phyloP scores from a whole-genome alignment of 2,113 vertebrate genomes.

The Cranoglanis bouderius region DNA sequence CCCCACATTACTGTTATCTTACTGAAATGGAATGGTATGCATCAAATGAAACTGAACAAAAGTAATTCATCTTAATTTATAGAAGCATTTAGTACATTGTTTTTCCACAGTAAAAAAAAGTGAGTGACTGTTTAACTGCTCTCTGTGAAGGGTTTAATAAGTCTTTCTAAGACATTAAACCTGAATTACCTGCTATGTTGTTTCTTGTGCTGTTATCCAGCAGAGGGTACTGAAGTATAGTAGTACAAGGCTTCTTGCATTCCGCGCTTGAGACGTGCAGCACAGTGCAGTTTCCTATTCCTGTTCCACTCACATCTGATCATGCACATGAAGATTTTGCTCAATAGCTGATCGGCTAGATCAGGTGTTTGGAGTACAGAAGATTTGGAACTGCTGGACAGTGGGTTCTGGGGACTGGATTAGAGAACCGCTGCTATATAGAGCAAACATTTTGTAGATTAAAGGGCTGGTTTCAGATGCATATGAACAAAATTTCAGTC shows the following conservation, averaged over 20 bases:
- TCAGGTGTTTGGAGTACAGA: not conserved
- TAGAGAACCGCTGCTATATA: not conserved
- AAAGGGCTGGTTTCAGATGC: not conserved
- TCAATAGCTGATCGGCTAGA: not conserved
- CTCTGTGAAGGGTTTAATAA: not conserved
- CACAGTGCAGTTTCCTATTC: not conserved
- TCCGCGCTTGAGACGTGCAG: not conserved
- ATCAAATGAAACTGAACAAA: not conserved
- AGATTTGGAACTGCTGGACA: not conserved
- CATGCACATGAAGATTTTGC: not conserved
- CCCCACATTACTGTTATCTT: no score
- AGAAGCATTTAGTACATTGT: not conserved
- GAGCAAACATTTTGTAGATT: not conserved
- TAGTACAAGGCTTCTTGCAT: constrained; percentile 34
- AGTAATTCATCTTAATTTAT: not conserved
- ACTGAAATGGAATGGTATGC: not conserved
- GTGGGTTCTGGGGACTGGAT: not conserved
- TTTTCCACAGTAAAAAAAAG: not conserved
- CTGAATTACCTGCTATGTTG: not conserved
- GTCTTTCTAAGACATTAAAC: not conserved
- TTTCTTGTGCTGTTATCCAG: constrained; percentile 51
- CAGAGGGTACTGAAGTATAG: constrained; percentile 66
- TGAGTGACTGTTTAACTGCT: not conserved
- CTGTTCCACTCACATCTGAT: not conserved
- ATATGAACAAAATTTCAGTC: not conserved